phyloP scores from a whole-genome alignment of 1,140 invertebrate species.

The Chelonus insularis region DNA sequence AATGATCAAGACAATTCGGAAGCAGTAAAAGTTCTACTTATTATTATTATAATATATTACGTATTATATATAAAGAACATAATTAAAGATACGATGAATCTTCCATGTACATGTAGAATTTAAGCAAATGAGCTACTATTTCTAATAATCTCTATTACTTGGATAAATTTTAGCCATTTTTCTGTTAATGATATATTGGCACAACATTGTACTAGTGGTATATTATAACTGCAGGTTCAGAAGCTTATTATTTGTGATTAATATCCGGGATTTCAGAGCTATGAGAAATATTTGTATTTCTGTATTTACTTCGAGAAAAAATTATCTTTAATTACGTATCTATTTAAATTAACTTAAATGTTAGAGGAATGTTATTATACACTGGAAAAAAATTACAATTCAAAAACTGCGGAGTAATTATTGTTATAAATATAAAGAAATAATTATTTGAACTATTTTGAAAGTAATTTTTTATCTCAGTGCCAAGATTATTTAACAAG shows the following conservation, averaged over 20 bases:
- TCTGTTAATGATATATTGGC: constrained; percentile 53
- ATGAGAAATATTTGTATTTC: constrained; percentile 3
- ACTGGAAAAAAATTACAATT: no score
- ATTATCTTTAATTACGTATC: constrained; percentile 40
- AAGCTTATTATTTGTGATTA: neutral
- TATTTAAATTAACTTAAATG: neutral
- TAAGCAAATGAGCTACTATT: neutral
- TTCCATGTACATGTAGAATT: no score
- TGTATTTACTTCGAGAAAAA: neutral
- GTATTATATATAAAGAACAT: no score
- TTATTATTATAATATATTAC: no score
- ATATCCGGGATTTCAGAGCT: neutral
- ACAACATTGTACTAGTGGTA: constrained; percentile 57
- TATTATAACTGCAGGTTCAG: constrained; percentile 36
- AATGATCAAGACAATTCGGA: no score
- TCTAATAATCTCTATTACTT: neutral
- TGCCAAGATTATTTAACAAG: no score
- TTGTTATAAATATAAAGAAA: no score
- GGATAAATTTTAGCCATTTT: constrained; percentile 45
- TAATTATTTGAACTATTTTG: no score
- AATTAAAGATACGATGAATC: neutral
- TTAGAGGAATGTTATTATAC: neutral
- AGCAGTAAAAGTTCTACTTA: no score
- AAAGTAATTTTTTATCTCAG: no score
- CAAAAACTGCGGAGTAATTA: no score